These are phyloP conservation scores for Lithobates sylvaticus DNA, from an alignment of 2,797 vertebrate genomes.

Conservation along the genomic window DNA sequence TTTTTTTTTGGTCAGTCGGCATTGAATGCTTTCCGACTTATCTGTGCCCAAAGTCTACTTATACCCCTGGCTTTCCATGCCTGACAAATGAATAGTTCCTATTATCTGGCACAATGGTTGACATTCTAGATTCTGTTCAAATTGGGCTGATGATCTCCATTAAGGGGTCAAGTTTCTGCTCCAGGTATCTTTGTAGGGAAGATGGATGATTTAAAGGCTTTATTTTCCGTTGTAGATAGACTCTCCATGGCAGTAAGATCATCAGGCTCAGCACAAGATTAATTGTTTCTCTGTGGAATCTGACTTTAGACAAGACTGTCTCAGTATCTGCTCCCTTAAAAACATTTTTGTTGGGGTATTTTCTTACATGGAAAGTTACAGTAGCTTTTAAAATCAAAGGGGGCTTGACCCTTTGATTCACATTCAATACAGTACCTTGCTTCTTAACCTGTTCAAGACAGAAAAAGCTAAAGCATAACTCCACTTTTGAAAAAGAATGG, in stretches of 20 bases:
- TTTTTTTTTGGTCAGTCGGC: conserved; percentile 20
- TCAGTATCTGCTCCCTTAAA: conserved; percentile 50
- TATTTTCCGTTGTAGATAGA: conserved; percentile 42
- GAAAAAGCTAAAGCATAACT: background rate
- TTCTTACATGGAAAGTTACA: conserved; percentile 52
- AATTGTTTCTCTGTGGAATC: conserved; percentile 59
- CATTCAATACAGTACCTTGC: background rate
- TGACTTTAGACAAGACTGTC: conserved; percentile 40
- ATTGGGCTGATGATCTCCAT: conserved; percentile 60
- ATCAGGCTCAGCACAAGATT: conserved; percentile 45
- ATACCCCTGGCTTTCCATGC: conserved; percentile 22
- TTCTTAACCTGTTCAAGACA: background rate
- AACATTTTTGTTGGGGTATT: conserved; percentile 48
- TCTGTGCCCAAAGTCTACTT: conserved; percentile 46
- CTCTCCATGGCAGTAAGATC: conserved; percentile 41
- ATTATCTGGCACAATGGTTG: conserved; percentile 55
- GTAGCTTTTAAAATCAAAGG: conserved; percentile 44
- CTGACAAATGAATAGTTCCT: conserved; percentile 56
- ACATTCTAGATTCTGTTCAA: conserved; percentile 60
- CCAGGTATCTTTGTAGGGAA: conserved; percentile 53
- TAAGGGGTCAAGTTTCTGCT: conserved; percentile 60
- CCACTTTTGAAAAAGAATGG: background rate
- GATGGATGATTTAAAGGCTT: conserved; percentile 55
- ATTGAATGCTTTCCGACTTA: conserved; percentile 33
- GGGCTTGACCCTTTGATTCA: conserved; percentile 23